phyloP scores from a whole-genome alignment of 2,797 vertebrate species.

The Rhincodon typus region DNA sequence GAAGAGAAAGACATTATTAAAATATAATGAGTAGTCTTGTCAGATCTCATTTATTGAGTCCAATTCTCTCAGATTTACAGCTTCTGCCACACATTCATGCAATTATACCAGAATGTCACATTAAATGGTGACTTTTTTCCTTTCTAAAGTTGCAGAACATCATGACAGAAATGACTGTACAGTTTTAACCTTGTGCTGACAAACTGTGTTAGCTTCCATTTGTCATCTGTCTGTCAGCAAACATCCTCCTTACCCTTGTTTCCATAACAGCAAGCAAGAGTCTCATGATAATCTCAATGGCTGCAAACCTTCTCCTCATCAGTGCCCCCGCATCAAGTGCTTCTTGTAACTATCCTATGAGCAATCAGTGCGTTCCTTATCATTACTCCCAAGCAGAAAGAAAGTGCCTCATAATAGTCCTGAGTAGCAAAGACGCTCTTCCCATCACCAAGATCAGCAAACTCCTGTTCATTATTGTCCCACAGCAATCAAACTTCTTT shows the following conservation, averaged over 20 bases:
- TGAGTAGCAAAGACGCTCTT: not conserved
- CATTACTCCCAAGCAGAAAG: not conserved
- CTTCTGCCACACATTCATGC: not conserved
- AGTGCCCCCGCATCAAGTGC: not conserved
- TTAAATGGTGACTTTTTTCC: not conserved
- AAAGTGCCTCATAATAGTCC: not conserved
- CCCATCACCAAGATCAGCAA: not conserved
- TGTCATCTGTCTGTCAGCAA: not conserved
- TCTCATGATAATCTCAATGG: not conserved
- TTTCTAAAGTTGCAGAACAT: not conserved
- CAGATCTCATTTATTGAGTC: slow-evolving; percentile 9
- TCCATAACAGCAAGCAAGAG: not conserved
- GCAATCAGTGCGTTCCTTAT: not conserved
- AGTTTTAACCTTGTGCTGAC: not conserved
- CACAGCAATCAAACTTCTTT: not conserved
- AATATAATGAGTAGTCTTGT: slow-evolving; percentile 7
- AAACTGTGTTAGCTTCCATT: not conserved
- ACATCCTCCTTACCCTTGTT: not conserved
- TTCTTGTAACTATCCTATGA: not conserved
- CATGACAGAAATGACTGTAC: not conserved
- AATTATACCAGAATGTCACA: not conserved
- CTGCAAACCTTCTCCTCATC: no score
- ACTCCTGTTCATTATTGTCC: not conserved
- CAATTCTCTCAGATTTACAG: not conserved
- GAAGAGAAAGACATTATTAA: slow-evolving; percentile 19